phyloP scores from a whole-genome alignment of 2,113 vertebrate genomes.

The Tragulus kanchil region DNA sequence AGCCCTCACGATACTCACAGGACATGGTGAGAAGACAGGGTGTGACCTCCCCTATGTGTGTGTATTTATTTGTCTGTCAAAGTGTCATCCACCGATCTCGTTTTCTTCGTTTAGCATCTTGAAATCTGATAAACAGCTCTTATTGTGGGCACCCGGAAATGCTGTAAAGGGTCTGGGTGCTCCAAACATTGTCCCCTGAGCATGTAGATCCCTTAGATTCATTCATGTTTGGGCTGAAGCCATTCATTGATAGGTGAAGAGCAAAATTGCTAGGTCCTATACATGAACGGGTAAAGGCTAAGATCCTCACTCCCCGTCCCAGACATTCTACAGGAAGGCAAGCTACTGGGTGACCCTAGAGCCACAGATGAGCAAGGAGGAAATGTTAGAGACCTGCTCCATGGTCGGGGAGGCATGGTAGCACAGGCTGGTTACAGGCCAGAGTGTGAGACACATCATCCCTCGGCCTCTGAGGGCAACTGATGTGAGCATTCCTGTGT shows the following conservation, averaged over 20 bases:
- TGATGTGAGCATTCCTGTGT: neutral
- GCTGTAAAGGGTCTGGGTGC: neutral
- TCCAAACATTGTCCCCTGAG: rapidly evolving
- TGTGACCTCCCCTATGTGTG: neutral
- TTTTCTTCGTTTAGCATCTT: neutral
- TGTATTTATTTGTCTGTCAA: neutral
- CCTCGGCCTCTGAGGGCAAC: neutral
- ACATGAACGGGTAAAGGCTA: neutral
- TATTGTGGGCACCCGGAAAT: neutral
- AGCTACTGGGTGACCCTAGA: neutral
- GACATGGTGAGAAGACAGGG: neutral
- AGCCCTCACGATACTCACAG: rapidly evolving
- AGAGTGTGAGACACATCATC: neutral
- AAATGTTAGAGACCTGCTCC: neutral
- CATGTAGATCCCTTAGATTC: neutral
- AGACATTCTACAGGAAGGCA: neutral
- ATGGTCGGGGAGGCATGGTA: neutral
- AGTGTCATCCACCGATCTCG: neutral
- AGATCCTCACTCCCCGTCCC: neutral
- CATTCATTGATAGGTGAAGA: neutral
- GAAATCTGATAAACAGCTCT: neutral
- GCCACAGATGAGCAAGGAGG: neutral
- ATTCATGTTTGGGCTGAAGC: neutral
- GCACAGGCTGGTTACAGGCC: neutral
- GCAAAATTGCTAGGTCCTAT: neutral